Evolutionary conservation across 2,888 invertebrate species (phyloP).

Genomic region (Troides oblongomaculatus): DNA sequence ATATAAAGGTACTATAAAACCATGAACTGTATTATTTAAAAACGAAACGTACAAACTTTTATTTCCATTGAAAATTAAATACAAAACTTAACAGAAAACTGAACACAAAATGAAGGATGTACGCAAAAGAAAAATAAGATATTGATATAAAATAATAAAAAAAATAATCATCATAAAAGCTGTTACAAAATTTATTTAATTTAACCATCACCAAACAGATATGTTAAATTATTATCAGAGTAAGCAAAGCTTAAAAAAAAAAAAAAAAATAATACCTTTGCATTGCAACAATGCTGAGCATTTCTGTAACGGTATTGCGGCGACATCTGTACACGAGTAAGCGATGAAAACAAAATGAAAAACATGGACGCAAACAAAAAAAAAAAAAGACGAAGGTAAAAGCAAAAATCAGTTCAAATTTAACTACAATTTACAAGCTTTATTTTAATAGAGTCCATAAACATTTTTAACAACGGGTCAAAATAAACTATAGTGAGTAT

Average conservation of each 20-base stretch:
- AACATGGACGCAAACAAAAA: conserved; percentile 34
- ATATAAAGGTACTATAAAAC: too few species aligned
- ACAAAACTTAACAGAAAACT: too few species aligned
- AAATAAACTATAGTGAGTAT: too few species aligned
- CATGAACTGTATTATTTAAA: too few species aligned
- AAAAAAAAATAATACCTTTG: conserved; percentile 61
- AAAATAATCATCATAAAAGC: too few species aligned
- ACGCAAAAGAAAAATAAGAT: too few species aligned
- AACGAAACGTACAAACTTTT: too few species aligned
- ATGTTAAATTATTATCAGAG: conserved; percentile 7
- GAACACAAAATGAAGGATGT: too few species aligned
- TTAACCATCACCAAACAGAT: conserved; percentile 18
- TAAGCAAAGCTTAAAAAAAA: conserved; percentile 16
- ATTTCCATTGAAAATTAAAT: too few species aligned
- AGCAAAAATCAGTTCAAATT: not conserved
- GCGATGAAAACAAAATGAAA: conserved; percentile 41
- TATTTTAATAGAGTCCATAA: not conserved
- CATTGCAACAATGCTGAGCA: conserved; percentile 71
- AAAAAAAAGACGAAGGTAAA: conserved; percentile 23
- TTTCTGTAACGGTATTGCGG: conserved; percentile 73
- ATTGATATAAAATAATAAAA: too few species aligned
- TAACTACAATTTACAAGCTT: not conserved
- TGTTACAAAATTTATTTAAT: not conserved
- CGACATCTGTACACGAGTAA: conserved; percentile 65
- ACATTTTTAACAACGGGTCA: too few species aligned